Conservation (phyloP, 2,113 vertebrate genomes). For the Neotoma lepida region DNA sequence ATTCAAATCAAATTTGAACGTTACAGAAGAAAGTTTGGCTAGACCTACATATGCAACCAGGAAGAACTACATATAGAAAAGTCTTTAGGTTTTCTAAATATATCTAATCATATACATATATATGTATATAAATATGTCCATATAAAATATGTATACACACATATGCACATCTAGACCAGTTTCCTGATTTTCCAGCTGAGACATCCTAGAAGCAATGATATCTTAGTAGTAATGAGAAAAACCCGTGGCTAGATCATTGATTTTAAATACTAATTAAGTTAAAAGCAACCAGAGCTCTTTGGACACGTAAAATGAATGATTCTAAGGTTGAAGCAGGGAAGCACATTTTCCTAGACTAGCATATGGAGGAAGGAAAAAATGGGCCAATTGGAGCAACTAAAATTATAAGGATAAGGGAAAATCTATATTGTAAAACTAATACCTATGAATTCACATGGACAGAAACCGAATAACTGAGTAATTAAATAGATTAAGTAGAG, state of each 20-base stretch:
- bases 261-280: not conserved
- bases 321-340: not conserved
- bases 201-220: not conserved
- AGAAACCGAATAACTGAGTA: not conserved
- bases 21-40: not conserved
- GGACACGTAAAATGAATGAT: not conserved
- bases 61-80: no score
- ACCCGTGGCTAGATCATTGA: not conserved
- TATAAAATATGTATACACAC: no score
- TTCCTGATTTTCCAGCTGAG: not conserved
- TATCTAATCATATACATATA: no score
- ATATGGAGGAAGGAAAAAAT: not conserved
- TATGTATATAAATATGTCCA: no score
- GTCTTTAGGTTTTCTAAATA: no score
- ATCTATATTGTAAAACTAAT: not conserved
- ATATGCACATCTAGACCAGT: not conserved
- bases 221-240: not conserved
- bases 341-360: not conserved
- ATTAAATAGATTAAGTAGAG: not conserved
- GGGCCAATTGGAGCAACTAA: not conserved
- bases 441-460: not conserved
- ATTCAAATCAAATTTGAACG: not conserved
- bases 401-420: not conserved
- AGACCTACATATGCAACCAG: no score
- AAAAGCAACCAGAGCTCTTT: not conserved